These are phyloP conservation scores for Ellobius talpinus DNA, from an alignment of 2,113 vertebrate species.

Conservation along the genomic window DNA sequence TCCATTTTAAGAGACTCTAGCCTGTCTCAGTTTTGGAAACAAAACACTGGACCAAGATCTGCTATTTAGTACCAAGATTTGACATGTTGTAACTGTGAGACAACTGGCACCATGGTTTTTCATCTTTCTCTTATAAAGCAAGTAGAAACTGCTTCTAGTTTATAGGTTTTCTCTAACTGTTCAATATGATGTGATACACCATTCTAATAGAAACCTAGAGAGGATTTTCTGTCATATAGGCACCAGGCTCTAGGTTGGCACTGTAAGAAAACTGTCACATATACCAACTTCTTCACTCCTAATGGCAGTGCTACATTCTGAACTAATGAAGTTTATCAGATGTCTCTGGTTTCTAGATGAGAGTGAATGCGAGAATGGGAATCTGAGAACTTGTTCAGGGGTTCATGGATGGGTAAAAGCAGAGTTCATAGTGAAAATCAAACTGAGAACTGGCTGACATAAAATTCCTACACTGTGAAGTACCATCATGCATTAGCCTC, in stretches of 20 bases:
- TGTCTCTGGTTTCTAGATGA: background rate
- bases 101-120: background rate
- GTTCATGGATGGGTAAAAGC: background rate
- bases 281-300: background rate
- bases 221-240: background rate
- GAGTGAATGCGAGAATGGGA: background rate
- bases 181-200: background rate
- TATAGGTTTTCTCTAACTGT: background rate
- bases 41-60: constrained; percentile 35
- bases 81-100: background rate
- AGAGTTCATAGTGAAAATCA: background rate
- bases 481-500: background rate
- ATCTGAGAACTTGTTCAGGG: background rate
- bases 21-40: constrained; percentile 34
- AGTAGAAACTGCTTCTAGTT: background rate
- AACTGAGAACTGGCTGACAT: background rate
- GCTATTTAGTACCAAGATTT: constrained; percentile 31
- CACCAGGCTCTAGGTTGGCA: background rate
- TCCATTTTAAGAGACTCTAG: constrained; percentile 5
- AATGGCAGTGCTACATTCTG: background rate
- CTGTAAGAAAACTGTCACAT: background rate
- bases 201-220: background rate
- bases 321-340: background rate
- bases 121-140: constrained; percentile 42
- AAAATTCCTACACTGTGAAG: background rate